phyloP scores from a whole-genome alignment of 2,888 invertebrate genomes.

The Timema cristinae region DNA sequence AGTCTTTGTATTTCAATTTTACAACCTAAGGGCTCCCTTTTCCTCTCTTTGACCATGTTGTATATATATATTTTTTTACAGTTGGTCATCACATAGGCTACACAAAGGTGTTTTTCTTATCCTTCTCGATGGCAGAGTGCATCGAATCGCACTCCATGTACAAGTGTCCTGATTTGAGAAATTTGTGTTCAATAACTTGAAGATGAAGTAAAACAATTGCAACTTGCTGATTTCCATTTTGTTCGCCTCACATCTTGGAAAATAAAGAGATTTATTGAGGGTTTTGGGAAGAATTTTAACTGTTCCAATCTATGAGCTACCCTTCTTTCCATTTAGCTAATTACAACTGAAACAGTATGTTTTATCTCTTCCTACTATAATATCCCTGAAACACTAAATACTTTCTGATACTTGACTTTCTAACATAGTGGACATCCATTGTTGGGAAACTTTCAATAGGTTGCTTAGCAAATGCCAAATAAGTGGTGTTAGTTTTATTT shows the following conservation, averaged over 20 bases:
- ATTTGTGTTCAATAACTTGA: slow-evolving; percentile 31
- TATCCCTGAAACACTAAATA: background rate
- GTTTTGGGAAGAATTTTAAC: background rate
- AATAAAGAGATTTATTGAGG: background rate
- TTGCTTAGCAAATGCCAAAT: background rate
- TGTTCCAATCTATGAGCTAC: background rate
- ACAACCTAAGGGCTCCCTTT: too few relatives aligned
- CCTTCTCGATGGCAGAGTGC: slow-evolving; percentile 34
- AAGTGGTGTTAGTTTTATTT: too few relatives aligned
- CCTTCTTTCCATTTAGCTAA: background rate
- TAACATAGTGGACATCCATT: background rate
- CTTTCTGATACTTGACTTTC: background rate
- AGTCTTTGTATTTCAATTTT: background rate
- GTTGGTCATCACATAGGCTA: background rate
- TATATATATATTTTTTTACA: background rate
- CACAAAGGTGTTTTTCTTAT: slow-evolving; percentile 29
- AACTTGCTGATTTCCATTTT: slow-evolving; percentile 21
- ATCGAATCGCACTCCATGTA: slow-evolving; percentile 35
- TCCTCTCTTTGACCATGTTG: background rate
- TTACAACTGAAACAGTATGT: background rate
- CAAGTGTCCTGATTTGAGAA: slow-evolving; percentile 34
- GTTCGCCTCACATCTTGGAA: too few relatives aligned
- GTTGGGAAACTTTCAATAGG: background rate
- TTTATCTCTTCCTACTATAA: background rate
- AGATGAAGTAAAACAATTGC: slow-evolving; percentile 33